phyloP scores from a whole-genome alignment of 2,797 vertebrate genomes.

The Hapalemur alaotrensis region DNA sequence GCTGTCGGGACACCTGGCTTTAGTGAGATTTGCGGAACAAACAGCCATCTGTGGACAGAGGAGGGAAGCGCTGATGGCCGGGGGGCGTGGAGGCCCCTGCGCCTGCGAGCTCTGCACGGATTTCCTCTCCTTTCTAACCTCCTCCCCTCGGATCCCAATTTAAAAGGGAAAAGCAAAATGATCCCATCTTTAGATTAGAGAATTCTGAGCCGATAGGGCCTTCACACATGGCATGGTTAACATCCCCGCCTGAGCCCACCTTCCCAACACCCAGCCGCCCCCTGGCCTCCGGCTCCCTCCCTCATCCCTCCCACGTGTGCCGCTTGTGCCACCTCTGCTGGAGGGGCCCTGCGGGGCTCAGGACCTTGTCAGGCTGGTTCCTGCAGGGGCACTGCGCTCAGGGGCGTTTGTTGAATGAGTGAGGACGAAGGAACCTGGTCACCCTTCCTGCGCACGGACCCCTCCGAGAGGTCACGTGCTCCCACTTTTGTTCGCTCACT shows the following conservation, averaged over 20 bases:
- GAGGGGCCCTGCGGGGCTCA: too few species aligned
- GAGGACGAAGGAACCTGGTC: accelerated
- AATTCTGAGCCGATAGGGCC: neutral
- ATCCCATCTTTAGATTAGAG: neutral
- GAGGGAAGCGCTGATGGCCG: neutral
- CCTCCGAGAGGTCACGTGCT: accelerated
- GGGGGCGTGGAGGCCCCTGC: accelerated
- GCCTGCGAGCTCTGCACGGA: accelerated
- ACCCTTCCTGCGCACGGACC: too few species aligned
- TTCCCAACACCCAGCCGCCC: neutral
- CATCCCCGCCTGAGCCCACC: accelerated
- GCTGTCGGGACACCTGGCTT: neutral
- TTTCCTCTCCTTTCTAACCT: neutral
- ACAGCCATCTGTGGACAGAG: too few species aligned
- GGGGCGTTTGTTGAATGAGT: neutral
- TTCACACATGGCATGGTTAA: too few species aligned
- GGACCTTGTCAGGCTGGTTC: neutral
- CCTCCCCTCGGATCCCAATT: neutral
- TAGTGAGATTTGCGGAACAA: neutral
- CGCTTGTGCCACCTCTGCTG: too few species aligned
- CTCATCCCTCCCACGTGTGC: too few species aligned
- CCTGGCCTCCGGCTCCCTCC: neutral
- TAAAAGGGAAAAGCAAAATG: neutral
- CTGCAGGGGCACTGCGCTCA: neutral
- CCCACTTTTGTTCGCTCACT: accelerated